phyloP scores from a whole-genome alignment of 53 echinoderm and acorn worm species.

The Crossaster papposus region DNA sequence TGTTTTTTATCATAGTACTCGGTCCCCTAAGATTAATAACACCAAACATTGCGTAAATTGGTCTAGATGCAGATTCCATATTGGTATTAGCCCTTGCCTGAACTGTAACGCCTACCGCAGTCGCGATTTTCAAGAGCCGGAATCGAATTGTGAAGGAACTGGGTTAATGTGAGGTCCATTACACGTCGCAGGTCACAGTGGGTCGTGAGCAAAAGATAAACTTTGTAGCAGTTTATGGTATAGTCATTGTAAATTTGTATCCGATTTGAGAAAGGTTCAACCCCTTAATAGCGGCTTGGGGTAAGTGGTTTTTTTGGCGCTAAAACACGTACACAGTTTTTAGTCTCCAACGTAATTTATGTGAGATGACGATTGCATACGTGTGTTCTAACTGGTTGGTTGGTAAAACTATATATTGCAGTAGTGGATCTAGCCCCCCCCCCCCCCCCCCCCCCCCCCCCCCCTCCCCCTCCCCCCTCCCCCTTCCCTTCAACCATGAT shows the following conservation, averaged over 20 bases:
- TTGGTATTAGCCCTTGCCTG: no score
- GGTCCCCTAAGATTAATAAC: no score
- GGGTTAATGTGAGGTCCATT: slow-evolving; percentile 38
- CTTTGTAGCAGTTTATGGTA: slow-evolving; percentile 24
- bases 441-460: no score
- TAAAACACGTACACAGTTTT: background rate
- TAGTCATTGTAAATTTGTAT: background rate
- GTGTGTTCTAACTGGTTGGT: no score
- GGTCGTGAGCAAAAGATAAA: slow-evolving; percentile 46
- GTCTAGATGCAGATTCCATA: no score
- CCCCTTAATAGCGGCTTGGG: background rate
- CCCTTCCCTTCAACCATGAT: no score
- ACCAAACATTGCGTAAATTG: no score
- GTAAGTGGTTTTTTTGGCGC: slow-evolving; percentile 7
- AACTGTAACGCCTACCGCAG: background rate
- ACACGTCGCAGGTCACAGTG: slow-evolving; percentile 16
- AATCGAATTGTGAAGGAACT: slow-evolving; percentile 9
- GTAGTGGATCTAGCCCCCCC: no score
- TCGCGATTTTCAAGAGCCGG: background rate
- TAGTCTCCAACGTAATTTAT: background rate
- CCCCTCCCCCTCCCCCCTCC: no score
- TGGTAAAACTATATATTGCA: no score
- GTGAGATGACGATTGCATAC: no score
- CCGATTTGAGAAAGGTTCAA: slow-evolving; percentile 2
- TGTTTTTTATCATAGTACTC: no score